Conservation (phyloP, 1,140 invertebrate species). For the Drosophila sulfurigaster region DNA sequence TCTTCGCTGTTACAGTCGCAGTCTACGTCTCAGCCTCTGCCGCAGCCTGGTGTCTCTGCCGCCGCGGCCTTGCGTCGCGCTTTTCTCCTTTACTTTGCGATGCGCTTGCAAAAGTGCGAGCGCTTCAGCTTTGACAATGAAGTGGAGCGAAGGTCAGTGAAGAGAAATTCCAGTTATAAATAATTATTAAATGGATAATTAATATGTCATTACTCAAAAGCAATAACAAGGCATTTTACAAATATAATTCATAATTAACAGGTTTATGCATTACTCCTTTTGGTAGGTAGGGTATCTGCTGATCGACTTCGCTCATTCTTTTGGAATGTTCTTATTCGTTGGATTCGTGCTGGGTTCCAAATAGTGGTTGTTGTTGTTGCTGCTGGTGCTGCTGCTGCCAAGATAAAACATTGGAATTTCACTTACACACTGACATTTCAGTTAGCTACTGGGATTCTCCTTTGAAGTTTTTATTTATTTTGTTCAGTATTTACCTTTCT, state of each 20-base stretch:
- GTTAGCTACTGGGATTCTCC: conserved; percentile 79
- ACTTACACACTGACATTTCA: conserved; percentile 61
- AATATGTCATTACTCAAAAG: too few relatives aligned
- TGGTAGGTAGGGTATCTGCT: not conserved
- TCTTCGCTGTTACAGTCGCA: conserved; percentile 36
- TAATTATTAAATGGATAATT: too few relatives aligned
- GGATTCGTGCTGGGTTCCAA: conserved; percentile 45
- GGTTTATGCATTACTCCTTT: not conserved
- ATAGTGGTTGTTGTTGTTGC: conserved; percentile 36
- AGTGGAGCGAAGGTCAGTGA: conserved; percentile 14
- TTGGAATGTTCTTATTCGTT: conserved; percentile 36
- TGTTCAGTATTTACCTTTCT: conserved; percentile 70
- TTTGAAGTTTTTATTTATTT: conserved; percentile 79
- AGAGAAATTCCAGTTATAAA: not conserved
- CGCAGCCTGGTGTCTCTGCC: conserved; percentile 36
- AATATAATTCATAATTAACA: not conserved
- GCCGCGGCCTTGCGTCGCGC: conserved; percentile 55
- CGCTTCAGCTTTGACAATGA: conserved; percentile 25
- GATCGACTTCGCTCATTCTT: not conserved
- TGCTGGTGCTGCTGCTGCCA: conserved; percentile 37
- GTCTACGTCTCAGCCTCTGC: not conserved
- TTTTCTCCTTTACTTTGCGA: conserved; percentile 52
- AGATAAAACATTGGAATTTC: conserved; percentile 81
- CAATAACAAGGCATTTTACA: too few relatives aligned
- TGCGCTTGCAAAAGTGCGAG: conserved; percentile 24